Evolutionary conservation across 2,113 vertebrate species (phyloP).

Genomic region (Serilophus lunatus): DNA sequence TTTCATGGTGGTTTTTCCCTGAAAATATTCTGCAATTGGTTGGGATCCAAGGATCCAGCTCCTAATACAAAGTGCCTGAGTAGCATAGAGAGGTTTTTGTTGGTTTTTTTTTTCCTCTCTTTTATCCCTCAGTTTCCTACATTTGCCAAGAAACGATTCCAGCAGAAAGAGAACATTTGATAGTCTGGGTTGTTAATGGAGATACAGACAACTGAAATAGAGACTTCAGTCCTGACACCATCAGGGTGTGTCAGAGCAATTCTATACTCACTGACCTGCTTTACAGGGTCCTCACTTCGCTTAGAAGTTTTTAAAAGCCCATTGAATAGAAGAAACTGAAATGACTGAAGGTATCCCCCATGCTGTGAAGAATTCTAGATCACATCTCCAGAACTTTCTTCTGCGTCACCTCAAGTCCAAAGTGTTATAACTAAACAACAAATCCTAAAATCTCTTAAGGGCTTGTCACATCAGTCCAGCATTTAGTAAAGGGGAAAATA

Average conservation of each 20-base stretch:
- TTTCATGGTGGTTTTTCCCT: not conserved
- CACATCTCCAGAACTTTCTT: not conserved
- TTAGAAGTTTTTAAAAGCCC: not conserved
- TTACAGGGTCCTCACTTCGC: not conserved
- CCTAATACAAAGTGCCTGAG: not conserved
- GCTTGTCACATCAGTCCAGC: not conserved
- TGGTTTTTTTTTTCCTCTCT: not conserved
- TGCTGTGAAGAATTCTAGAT: not conserved
- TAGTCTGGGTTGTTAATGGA: not conserved
- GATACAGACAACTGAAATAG: not conserved
- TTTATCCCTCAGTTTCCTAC: not conserved
- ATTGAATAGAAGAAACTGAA: not conserved
- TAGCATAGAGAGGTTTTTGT: not conserved
- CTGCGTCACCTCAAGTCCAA: not conserved
- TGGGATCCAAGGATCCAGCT: not conserved
- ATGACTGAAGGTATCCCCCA: not conserved
- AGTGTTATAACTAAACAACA: not conserved
- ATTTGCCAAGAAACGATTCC: not conserved
- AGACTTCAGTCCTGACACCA: not conserved
- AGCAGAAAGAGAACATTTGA: not conserved
- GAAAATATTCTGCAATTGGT: not conserved
- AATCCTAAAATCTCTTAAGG: not conserved
- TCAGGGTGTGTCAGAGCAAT: not conserved
- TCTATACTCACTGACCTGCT: not conserved
- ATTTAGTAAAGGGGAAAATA: not conserved